phyloP scores from a whole-genome alignment of 2,797 vertebrate species.

The Hafferia zeledoni region DNA sequence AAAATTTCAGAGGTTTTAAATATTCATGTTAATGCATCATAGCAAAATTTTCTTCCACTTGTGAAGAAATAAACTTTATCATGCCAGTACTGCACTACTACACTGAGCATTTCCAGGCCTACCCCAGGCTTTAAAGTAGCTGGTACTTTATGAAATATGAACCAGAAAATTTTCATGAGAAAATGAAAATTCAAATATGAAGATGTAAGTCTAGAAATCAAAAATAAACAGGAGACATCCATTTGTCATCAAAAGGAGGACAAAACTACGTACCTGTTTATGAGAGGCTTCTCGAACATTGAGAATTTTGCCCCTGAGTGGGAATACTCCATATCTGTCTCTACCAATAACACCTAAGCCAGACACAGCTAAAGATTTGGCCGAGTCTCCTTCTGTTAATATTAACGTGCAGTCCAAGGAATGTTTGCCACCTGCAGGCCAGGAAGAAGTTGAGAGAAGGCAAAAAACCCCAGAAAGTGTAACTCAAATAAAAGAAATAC shows the following conservation, averaged over 20 bases:
- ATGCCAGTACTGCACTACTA: background rate
- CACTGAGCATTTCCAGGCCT: background rate
- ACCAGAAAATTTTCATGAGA: background rate
- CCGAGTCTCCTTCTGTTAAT: conserved; percentile 90
- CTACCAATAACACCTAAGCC: conserved; percentile 89
- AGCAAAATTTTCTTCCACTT: background rate
- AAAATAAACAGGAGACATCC: background rate
- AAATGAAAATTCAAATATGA: background rate
- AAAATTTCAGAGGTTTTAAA: background rate
- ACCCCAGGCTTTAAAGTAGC: background rate
- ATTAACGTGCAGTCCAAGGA: conserved; percentile 93
- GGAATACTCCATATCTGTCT: conserved; percentile 90
- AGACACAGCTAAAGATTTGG: conserved; percentile 90
- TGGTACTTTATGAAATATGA: background rate
- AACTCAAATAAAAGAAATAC: background rate
- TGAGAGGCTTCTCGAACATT: conserved; percentile 91
- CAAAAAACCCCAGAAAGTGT: accelerated
- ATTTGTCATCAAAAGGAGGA: background rate
- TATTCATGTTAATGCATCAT: background rate
- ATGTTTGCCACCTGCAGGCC: conserved; percentile 90
- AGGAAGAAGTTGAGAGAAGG: background rate
- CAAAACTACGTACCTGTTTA: conserved; percentile 81
- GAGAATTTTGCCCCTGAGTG: conserved; percentile 90
- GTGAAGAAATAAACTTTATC: background rate
- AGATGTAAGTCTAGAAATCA: background rate